Conservation (phyloP, 2,888 invertebrate species). For the Mesorhabditis spiculigera region DNA sequence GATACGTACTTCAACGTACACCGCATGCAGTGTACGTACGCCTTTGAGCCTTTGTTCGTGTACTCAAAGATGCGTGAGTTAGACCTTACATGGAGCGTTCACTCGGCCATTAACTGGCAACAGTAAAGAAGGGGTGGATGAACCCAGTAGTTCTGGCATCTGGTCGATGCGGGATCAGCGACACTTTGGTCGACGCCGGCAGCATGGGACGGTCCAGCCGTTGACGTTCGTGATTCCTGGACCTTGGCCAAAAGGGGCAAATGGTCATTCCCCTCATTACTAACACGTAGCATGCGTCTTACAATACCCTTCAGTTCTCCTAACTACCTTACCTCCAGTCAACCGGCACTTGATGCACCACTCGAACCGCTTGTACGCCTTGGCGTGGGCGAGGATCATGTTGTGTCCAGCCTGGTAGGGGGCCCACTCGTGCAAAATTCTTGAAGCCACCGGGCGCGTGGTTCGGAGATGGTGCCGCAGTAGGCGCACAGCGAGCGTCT, state of each 20-base stretch:
- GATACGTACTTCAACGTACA: too few relatives aligned
- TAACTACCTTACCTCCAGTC: too few relatives aligned
- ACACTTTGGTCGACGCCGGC: constrained; percentile 15
- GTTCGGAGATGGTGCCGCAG: too few relatives aligned
- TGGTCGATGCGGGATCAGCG: constrained; percentile 13
- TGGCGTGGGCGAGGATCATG: constrained; percentile 69
- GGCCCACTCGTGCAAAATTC: too few relatives aligned
- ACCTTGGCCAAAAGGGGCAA: constrained; percentile 8
- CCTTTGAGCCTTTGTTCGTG: too few relatives aligned
- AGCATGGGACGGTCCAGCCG: constrained; percentile 16
- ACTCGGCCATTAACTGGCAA: too few relatives aligned
- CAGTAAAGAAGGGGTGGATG: constrained; percentile 19
- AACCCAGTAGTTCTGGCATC: constrained; percentile 26
- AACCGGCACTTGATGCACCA: constrained; percentile 62
- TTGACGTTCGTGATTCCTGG: constrained; percentile 22
- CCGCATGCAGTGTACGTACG: too few relatives aligned
- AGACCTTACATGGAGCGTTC: too few relatives aligned
- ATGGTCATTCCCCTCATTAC: constrained; percentile 9
- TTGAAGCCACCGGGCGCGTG: too few relatives aligned
- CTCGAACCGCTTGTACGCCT: constrained; percentile 69
- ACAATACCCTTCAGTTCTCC: too few relatives aligned
- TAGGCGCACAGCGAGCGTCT: constrained; percentile 1
- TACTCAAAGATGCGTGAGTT: too few relatives aligned
- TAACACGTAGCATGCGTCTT: too few relatives aligned
- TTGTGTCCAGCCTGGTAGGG: constrained; percentile 65